These are phyloP conservation scores for Stenchaetothrips biformis DNA, from an alignment of 2,888 invertebrate species.

Conservation along the genomic window DNA sequence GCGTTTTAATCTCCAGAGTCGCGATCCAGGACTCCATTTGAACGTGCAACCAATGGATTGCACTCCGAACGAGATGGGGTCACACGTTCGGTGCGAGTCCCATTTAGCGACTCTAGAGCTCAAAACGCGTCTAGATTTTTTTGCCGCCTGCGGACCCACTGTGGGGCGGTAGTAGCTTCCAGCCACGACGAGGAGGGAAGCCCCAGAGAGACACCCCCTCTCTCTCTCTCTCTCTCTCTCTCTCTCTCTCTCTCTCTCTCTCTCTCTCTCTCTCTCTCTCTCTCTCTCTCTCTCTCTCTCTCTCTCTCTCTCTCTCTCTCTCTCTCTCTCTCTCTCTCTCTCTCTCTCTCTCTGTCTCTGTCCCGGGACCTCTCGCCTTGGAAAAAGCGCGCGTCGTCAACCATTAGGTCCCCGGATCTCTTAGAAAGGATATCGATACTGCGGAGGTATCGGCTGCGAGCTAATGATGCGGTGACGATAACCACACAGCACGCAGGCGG, in stretches of 20 bases:
- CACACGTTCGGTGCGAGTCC: too few species aligned
- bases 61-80: too few species aligned
- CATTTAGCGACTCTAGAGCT: too few species aligned
- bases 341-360: neutral
- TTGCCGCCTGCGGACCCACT: too few species aligned
- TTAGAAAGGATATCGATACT: neutral
- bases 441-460: neutral
- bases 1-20: too few species aligned
- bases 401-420: neutral
- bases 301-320: neutral
- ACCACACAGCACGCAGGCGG: neutral
- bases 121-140: too few species aligned
- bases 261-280: neutral
- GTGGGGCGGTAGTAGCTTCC: too few species aligned
- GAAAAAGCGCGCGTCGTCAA: neutral
- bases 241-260: neutral
- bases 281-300: neutral
- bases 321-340: neutral
- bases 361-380: neutral
- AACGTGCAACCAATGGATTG: too few species aligned
- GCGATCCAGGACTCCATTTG: too few species aligned
- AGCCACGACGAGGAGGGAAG: too few species aligned
- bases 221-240: neutral
- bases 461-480: neutral
- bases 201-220: neutral